These are phyloP conservation scores for Propithecus deckenii DNA, from an alignment of 2,797 vertebrate genomes.

Conservation along the genomic window DNA sequence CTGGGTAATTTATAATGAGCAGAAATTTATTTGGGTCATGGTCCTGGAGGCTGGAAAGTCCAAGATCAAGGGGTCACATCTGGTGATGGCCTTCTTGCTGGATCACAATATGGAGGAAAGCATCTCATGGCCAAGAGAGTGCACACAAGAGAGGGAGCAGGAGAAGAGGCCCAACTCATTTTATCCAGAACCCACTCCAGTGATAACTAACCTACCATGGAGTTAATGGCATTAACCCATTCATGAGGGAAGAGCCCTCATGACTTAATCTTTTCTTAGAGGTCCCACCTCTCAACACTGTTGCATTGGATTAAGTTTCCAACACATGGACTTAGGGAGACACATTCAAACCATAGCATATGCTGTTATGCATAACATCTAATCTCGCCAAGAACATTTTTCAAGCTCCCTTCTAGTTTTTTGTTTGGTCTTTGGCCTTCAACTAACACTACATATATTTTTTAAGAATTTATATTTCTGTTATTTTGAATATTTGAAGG, in stretches of 20 bases:
- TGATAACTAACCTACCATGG: neutral
- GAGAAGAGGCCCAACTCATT: neutral
- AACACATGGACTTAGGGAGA: neutral
- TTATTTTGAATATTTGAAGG: constrained; percentile 40
- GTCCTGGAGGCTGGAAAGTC: neutral
- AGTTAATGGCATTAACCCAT: neutral
- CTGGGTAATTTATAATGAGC: neutral
- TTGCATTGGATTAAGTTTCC: neutral
- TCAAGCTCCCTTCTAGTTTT: neutral
- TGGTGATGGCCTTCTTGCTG: neutral
- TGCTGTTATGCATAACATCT: neutral
- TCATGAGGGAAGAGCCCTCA: neutral
- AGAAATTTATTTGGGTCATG: neutral
- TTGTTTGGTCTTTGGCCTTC: neutral
- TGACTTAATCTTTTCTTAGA: neutral
- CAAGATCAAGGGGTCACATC: neutral
- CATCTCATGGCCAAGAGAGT: neutral
- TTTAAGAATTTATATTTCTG: constrained; percentile 48
- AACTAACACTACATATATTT: neutral
- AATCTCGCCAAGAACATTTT: neutral
- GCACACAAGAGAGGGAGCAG: neutral
- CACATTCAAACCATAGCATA: neutral
- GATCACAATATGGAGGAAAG: neutral
- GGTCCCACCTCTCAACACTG: neutral
- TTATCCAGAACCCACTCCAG: neutral